phyloP scores from a whole-genome alignment of 2,113 vertebrate species.

The Oryzias curvinotus region DNA sequence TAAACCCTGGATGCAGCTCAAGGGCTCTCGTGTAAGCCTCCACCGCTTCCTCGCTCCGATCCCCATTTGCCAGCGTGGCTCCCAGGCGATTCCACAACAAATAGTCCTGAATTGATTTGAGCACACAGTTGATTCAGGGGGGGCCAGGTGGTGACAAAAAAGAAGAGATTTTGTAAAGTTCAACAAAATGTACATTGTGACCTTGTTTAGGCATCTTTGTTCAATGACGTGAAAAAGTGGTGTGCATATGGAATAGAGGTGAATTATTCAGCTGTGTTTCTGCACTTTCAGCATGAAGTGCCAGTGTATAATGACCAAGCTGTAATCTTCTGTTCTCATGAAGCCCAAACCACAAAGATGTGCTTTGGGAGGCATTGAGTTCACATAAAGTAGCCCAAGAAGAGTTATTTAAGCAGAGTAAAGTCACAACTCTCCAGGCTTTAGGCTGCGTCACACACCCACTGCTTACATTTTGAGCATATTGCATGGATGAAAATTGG shows the following conservation, averaged over 20 bases:
- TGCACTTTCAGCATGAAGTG: slow-evolving; percentile 19
- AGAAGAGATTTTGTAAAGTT: slow-evolving; percentile 3
- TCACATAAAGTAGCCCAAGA: slow-evolving; percentile 15
- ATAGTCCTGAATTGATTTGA: slow-evolving; percentile 83
- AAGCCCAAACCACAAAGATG: slow-evolving; percentile 11
- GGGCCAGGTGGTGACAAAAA: neutral
- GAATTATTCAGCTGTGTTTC: slow-evolving; percentile 2
- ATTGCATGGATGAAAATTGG: too few species aligned
- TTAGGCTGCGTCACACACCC: too few species aligned
- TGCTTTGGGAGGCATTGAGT: slow-evolving; percentile 2
- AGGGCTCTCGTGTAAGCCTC: slow-evolving; percentile 92
- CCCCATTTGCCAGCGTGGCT: slow-evolving; percentile 94
- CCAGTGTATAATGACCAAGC: slow-evolving; percentile 6
- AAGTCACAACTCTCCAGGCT: slow-evolving; percentile 29
- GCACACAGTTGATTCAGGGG: neutral
- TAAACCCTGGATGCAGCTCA: slow-evolving; percentile 97
- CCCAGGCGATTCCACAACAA: slow-evolving; percentile 97
- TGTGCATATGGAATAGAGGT: neutral
- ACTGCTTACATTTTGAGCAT: too few species aligned
- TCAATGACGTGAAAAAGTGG: neutral
- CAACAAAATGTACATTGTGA: neutral
- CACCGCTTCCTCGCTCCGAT: slow-evolving; percentile 94
- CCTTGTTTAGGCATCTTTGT: neutral
- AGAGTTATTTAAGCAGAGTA: slow-evolving; percentile 45
- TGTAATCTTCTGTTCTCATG: neutral